Percentiles rank a stretch among this genome's conserved stretches.
These are phyloP conservation scores for Gryon sp. DNA, from an alignment of 1,140 invertebrate species.

Conservation along the genomic window DNA sequence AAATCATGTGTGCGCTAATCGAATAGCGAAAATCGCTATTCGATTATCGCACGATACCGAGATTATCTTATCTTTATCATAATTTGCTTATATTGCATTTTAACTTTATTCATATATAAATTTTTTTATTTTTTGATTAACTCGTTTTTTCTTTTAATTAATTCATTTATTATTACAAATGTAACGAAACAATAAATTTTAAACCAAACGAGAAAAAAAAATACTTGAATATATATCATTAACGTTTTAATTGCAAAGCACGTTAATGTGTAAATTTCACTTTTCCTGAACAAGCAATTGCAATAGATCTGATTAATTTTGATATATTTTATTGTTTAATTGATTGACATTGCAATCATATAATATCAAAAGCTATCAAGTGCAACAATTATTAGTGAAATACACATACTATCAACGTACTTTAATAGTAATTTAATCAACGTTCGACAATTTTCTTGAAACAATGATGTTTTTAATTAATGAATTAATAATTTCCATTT, in stretches of 20 bases:
- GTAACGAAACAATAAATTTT: no score
- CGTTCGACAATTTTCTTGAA: constrained; percentile 22
- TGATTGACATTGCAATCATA: no score
- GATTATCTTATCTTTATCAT: constrained; percentile 19
- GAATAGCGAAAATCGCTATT: constrained; percentile 19
- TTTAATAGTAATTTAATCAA: constrained; percentile 32
- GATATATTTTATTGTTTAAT: no score
- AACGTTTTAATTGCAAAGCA: no score
- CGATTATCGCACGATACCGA: constrained; percentile 32
- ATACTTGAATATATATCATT: no score
- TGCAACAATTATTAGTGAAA: constrained; percentile 10
- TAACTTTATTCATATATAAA: not conserved
- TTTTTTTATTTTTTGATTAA: no score
- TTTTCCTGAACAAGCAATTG: no score
- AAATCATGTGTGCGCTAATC: constrained; percentile 54
- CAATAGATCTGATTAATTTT: not conserved
- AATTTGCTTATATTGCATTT: constrained; percentile 1
- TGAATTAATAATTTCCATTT: constrained; percentile 51
- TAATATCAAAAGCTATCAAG: not conserved
- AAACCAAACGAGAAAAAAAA: no score
- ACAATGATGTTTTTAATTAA: constrained; percentile 50
- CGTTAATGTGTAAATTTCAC: no score
- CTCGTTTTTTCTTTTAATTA: no score
- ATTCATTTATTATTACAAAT: no score
- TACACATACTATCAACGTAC: constrained; percentile 6